Base-by-base conservation (phyloP, 2,888 invertebrate species). In the Protophormia terraenovae region DNA sequence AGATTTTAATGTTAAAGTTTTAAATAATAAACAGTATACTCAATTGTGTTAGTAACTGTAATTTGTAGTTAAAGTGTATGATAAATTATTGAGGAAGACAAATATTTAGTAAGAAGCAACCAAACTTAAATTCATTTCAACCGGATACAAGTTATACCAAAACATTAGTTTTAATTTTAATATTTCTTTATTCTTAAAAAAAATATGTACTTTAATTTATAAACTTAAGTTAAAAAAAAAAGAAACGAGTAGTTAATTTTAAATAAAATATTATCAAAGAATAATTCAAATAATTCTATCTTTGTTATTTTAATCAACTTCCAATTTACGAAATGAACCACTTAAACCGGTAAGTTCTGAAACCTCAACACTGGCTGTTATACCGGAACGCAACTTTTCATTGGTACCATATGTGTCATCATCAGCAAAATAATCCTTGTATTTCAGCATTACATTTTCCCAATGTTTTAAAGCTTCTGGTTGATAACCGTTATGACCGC, bases 131-230 rank as follows among this genome's bases (percentile, higher is more conserved):
- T 76, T 50, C 10, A 47, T 12, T 75, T 32, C 41, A 87, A 87
- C 86, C 72, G 90, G 89, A 90, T 90, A 90, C 90, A 83, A 86
- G 88, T 73, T 88, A 90, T 90, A 90, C 89, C 86, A 67, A 83
- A 85, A 47, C 50, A 64, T 19, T 60, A 32, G 10, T 16, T 16
- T 50, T 67, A 71, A 29, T 38, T 67, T 47, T 55, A 73, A 22
- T 47, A 55, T 64, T 77, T 72, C 35, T 55, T 60, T 55, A 60
- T 62, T 64, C 27, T 38, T 64, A 47, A 7, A 58, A 5, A 45
- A 47, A 27, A 66, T 58, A 50, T 35, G 7, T 78, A 69, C 7
- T 45, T 64, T 72, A 53, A 69, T 64, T 58, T 60, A 66, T 53
- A 47, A 71, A 58, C 1, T 80, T 55, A 71, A 24, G 12, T 53